Evolutionary conservation across 2,113 vertebrate genomes (phyloP), one percentile per base, ranked within the genome.

Genomic region (Thunnus maccoyii): DNA sequence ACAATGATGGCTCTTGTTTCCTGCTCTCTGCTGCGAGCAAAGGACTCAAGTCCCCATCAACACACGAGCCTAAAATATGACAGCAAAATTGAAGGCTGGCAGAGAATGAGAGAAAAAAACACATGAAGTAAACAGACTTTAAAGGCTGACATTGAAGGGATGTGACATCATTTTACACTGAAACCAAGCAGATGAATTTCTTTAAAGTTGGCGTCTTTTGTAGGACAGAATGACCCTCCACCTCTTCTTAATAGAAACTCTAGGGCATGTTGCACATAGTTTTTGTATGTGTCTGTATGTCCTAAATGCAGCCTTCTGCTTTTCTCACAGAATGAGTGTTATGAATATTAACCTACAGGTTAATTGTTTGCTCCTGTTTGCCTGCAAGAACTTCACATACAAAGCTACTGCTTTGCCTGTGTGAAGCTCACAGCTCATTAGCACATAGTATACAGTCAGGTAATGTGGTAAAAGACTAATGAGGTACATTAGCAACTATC

Each of bases 1-100:
- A 78, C 82, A 82, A 72, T 72, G 77, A 48, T n/a, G 32, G 52
- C 71, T 81, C 58, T 84, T 70, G 73, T 80, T 72, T 70, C 47
- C 60, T 63, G 69, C 57, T 46, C 20, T 64, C 57, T 51, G 3
- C 62, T 46, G 60, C 57, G 51, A 50, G 61, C 67, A 72, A 76
- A 71, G 60, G 57, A 62, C 50, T 77, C 18, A 57, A 60, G 27
- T 73, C 58, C 41, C 20, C 62, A 60, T 63, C 67, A 66, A 61
- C 30, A 64, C 50, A 51, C 47, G 66, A 51, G 54, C 71, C 27
- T 22, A 16, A 46, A 66, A 67, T 64, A 62, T 47, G 80, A 76
- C 71, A 69, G 80, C 62, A 32, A 84, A 83, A 78, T 61, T 65
- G 52, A 52, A 60, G 67, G 55, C 70, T 75, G 65, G 70, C 74